phyloP scores from a whole-genome alignment of 1,140 invertebrate genomes.

The Plectrocnemia conspersa region DNA sequence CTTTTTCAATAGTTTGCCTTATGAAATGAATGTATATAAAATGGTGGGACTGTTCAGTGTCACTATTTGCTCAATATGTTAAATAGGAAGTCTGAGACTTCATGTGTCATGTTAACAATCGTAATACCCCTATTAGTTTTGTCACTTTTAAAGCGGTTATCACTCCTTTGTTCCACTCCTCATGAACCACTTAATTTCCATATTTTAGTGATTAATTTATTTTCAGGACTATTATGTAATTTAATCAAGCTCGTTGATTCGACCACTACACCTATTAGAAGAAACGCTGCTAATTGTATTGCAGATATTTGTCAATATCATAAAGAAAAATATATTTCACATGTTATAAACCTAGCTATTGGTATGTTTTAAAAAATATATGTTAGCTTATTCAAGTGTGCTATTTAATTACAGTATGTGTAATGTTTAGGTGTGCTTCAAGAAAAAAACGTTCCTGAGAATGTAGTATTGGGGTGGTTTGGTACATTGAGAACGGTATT shows the following conservation, averaged over 20 bases:
- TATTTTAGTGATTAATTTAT: background rate
- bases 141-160: too few relatives aligned
- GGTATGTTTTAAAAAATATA: too few relatives aligned
- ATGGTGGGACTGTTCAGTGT: too few relatives aligned
- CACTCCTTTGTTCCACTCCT: too few relatives aligned
- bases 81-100: too few relatives aligned
- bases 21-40: too few relatives aligned
- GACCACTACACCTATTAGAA: constrained; percentile 40
- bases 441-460: constrained; percentile 16
- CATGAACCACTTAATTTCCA: too few relatives aligned
- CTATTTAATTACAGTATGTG: background rate
- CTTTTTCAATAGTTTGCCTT: too few relatives aligned
- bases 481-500: constrained; percentile 26
- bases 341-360: constrained; percentile 34
- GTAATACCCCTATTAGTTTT: too few relatives aligned
- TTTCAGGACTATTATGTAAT: background rate
- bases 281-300: constrained; percentile 42
- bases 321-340: constrained; percentile 41
- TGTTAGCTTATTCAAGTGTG: too few relatives aligned
- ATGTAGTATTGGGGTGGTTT: constrained; percentile 31
- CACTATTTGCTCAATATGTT: too few relatives aligned
- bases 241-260: constrained; percentile 39
- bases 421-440: constrained; percentile 11
- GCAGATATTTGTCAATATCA: constrained; percentile 43
- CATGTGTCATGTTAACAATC: too few relatives aligned